Evolutionary conservation across 1,140 invertebrate genomes (phyloP), one percentile per base, ranked within the genome.

Genomic region (Drosophila micromelanica): DNA sequence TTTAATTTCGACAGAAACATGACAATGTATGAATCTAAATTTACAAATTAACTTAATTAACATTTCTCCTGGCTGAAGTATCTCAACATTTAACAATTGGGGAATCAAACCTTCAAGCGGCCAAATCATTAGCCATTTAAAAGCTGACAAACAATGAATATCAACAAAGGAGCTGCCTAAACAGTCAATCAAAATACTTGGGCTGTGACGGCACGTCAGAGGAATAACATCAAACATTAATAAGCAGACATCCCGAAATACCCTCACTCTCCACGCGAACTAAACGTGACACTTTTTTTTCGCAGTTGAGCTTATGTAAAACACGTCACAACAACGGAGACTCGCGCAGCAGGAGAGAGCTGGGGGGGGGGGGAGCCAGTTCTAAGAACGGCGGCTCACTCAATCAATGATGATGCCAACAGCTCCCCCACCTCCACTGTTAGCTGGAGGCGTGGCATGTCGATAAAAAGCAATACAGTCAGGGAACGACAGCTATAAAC

Each of bases 141-240:
- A 60, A 46, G 43, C 57, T 17, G 42, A 45, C 43, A 45, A 45
- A 60, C 43, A 46, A 45, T 60, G 56, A 45, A 45, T 30, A 30
- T 9, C n/a, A 32, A 17, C 40, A 57, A 52, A 51, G 23, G 45
- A 37, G 17, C 38, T 46, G 27, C 17, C 57, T 48, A 38, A 62
- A 54, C 49, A 65, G 67, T 62, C 67, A 54, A 70, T 70, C 57
- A 70, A 62, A 62, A 45, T 46, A 30, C 40, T 48, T 60, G 4
- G 23, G 23, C 17, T 35, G 27, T 37, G 37, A 42, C 12, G 45
- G 38, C 65, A 61, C 65, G 57, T 62, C 67, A 70, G 46, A 27
- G 42, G 30, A 61, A 70, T 62, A 70, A 48, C 48, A 70, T 62
- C 57, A 61, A 70, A 70, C 48, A 70, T 70, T 70, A 70, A 70